Conservation (phyloP, 2,888 invertebrate genomes). For the Stenchaetothrips biformis region DNA sequence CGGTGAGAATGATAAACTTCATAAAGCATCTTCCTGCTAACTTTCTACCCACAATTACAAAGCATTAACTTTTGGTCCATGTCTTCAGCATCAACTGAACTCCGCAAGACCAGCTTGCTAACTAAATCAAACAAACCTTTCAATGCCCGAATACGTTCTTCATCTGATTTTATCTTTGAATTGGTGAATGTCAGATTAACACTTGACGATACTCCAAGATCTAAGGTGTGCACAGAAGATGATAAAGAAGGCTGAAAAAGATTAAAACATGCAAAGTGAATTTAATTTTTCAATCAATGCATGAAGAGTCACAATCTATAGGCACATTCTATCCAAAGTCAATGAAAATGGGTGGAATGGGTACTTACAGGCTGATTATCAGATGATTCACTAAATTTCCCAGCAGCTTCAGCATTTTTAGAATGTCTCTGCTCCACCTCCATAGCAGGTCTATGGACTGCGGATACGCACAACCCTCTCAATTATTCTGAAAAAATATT, state of each 20-base stretch:
- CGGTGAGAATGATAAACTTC: too few relatives aligned
- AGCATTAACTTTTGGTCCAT: too few relatives aligned
- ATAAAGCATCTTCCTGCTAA: too few relatives aligned
- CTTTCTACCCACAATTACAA: too few relatives aligned
- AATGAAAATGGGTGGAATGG: not conserved
- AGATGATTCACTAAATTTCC: not conserved
- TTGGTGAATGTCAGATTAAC: conserved; percentile 10
- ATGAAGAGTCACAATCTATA: not conserved
- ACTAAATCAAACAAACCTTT: not conserved
- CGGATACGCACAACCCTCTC: not conserved
- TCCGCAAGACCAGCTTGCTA: too few relatives aligned
- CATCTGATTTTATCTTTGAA: conserved; percentile 15
- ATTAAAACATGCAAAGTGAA: too few relatives aligned
- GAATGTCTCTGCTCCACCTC: not conserved
- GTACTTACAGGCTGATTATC: not conserved
- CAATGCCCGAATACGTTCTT: not conserved
- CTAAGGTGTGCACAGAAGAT: not conserved
- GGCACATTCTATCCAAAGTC: not conserved
- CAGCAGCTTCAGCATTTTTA: not conserved
- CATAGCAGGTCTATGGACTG: not conserved
- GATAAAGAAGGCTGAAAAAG: not conserved
- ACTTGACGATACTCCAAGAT: not conserved
- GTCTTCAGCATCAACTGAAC: too few relatives aligned
- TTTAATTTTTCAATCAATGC: too few relatives aligned
- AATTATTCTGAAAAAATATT: too few relatives aligned